Evolutionary conservation across 2,113 vertebrate species (phyloP).

Genomic region (Scopus umbretta): DNA sequence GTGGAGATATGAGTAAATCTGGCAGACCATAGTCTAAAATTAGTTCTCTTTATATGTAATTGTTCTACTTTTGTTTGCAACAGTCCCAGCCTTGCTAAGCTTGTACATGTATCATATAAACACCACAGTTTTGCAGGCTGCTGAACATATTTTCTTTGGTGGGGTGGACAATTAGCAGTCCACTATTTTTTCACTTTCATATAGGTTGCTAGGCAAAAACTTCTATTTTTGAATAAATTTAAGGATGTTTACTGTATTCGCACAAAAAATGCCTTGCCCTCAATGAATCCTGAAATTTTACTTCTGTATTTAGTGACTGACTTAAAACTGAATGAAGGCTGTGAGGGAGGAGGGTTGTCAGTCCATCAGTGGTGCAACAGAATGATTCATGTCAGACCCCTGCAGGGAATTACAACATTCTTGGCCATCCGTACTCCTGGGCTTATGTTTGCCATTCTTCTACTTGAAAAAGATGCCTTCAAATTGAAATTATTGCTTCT

Average conservation of each 20-base stretch:
- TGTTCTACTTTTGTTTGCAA: not conserved
- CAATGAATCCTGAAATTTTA: not conserved
- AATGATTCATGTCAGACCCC: not conserved
- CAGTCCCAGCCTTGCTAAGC: not conserved
- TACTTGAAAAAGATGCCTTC: not conserved
- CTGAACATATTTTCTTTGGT: not conserved
- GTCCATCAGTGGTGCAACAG: not conserved
- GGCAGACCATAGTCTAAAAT: conserved; percentile 14
- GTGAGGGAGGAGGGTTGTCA: not conserved
- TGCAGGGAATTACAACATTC: not conserved
- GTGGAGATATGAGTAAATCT: conserved; percentile 13
- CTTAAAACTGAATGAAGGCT: not conserved
- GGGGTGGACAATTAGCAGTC: not conserved
- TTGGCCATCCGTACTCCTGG: not conserved
- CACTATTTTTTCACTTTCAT: not conserved
- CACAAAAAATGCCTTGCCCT: not conserved
- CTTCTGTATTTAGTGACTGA: not conserved
- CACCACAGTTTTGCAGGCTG: not conserved
- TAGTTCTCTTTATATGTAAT: not conserved
- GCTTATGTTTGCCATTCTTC: not conserved
- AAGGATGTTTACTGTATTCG: not conserved
- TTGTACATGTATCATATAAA: not conserved
- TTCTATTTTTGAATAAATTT: not conserved
- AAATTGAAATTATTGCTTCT: not conserved
- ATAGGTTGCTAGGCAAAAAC: not conserved